Conservation (phyloP, 2,888 invertebrate genomes). For the Pollenia amentaria region DNA sequence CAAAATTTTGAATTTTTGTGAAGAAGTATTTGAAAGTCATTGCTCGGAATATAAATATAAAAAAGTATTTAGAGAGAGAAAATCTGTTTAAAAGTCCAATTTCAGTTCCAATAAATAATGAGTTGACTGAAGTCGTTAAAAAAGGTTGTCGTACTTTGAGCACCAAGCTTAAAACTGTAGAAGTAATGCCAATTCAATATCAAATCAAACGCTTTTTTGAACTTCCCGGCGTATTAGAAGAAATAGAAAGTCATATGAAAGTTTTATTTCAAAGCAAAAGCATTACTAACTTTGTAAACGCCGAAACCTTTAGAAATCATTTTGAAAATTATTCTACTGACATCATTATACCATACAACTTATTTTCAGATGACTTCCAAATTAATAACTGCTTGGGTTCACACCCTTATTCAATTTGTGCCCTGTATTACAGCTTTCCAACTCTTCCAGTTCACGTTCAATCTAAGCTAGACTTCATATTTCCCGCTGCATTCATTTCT, state of each 20-base stretch:
- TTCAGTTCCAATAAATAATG: conserved; percentile 22
- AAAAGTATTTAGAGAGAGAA: conserved; percentile 39
- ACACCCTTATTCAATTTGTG: conserved; percentile 32
- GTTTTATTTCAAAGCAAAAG: conserved; percentile 17
- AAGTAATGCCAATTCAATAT: conserved; percentile 53
- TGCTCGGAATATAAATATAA: conserved; percentile 19
- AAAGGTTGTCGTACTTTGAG: conserved; percentile 11
- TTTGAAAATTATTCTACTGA: conserved; percentile 16
- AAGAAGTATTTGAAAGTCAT: conserved; percentile 28
- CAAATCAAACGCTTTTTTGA: conserved; percentile 57
- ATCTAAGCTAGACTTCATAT: conserved; percentile 38
- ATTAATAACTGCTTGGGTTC: conserved; percentile 17
- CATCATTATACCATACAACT: conserved; percentile 19
- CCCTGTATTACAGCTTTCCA: conserved; percentile 39
- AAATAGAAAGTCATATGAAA: conserved; percentile 15
- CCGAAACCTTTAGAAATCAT: not conserved
- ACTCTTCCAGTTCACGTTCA: conserved; percentile 14
- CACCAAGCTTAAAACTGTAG: conserved; percentile 12
- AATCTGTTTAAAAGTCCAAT: conserved; percentile 23
- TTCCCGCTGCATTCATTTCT: conserved; percentile 25
- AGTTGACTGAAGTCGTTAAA: conserved; percentile 22
- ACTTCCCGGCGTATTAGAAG: conserved; percentile 33
- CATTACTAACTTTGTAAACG: conserved; percentile 22
- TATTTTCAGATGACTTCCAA: conserved; percentile 29
- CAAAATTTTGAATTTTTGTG: conserved; percentile 21